Base-by-base conservation (phyloP, 2,113 vertebrate species). In the Eulemur rufifrons region DNA sequence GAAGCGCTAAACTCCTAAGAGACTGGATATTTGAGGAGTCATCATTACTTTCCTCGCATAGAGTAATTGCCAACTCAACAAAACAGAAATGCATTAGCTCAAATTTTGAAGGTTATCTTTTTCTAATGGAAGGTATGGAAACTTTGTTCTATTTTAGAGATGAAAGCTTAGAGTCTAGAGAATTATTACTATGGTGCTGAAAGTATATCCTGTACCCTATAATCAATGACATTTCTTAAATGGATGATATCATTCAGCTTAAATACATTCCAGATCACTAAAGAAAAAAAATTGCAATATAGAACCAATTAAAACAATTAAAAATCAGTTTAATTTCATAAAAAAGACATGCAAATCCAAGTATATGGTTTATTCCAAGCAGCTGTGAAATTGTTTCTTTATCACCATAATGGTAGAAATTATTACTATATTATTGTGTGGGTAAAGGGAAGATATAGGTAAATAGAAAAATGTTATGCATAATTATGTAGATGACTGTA, bases 131-230 rank as follows among this genome's bases (percentile, higher is more conserved):
- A 52, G 73, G 68, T 80, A 47, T 11, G 39, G 85, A 92, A 95
- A 94, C 50, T 93, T 86, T 68, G 50, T 97, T 93, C 95, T 97
- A 94, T 97, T 98, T 98, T 97, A 94, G 69, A 91, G 13, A 91
- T 95, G 61, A 93, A 95, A 96, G 94, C 88, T 86, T 95, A 37
- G 91, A 89, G 88, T 93, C 54, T 83, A 95, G 47, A 97, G 81
- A 76, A 91, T 97, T 96, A 85, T 94, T 93, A 59, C 56, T 78
- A 56, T 25, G 23, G 59, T 37, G 68, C 63, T 77, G 45, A 91
- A 93, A 94, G 45, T 78, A 3, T 89, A 88, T 78, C 56, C 96
- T 85, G 86, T 66, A 32, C 69, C 94, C 32, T 80, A 73, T 37
- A 95, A 97, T 97, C 90, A 91, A 96, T 96, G 93, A 32, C 50